phyloP scores from a whole-genome alignment of 2,113 vertebrate genomes.

The Boulengeromyrus knoepffleri region DNA sequence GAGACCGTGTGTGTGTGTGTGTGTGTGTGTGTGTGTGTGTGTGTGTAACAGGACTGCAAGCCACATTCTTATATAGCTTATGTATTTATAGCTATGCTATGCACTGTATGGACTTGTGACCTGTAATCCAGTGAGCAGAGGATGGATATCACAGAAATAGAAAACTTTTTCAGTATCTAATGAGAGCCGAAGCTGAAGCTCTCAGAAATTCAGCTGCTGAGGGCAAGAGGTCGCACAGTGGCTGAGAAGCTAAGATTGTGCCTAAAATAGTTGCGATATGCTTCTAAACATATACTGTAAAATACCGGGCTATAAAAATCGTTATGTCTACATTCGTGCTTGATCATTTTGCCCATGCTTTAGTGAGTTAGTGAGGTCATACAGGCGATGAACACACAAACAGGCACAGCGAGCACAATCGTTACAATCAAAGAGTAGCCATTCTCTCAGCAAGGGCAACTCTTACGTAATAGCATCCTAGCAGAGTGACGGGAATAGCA shows the following conservation, averaged over 20 bases:
- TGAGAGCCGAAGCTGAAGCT: neutral
- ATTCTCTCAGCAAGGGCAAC: neutral
- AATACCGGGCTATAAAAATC: neutral
- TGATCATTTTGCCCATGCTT: neutral
- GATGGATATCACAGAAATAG: neutral
- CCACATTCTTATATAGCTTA: neutral
- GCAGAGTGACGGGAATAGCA: neutral
- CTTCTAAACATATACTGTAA: neutral
- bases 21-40: neutral
- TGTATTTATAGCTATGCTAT: neutral
- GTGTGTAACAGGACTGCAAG: neutral
- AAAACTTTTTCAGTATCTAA: neutral
- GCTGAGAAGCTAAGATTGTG: neutral
- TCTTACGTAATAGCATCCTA: neutral
- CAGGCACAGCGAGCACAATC: neutral
- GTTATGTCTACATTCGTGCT: neutral
- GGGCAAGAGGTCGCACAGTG: neutral
- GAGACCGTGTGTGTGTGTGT: conserved; percentile 3
- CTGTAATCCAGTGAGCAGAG: neutral
- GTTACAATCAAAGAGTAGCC: neutral
- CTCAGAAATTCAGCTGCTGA: neutral
- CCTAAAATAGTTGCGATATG: neutral
- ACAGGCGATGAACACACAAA: neutral
- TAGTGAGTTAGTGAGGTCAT: neutral
- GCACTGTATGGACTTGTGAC: conserved; percentile 4